Evolutionary conservation across 2,888 invertebrate species (phyloP).

Genomic region (Andricus curvator): DNA sequence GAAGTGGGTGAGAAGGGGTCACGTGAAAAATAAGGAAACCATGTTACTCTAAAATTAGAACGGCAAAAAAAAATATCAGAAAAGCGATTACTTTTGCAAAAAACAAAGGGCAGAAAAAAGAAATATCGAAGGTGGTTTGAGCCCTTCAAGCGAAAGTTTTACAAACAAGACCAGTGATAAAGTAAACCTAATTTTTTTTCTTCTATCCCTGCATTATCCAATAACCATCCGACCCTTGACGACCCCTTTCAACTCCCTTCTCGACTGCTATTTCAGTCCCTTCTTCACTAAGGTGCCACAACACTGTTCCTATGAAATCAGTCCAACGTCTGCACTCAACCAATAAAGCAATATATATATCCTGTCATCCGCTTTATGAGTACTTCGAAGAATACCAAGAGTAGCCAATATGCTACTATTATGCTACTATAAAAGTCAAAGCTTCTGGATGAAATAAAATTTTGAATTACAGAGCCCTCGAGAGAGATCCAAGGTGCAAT

Average conservation of each 20-base stretch:
- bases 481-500: slow-evolving; percentile 34
- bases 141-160: not conserved
- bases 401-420: slow-evolving; percentile 52
- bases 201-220: slow-evolving; percentile 43
- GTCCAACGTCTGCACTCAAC: slow-evolving; percentile 18
- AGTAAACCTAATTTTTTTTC: not conserved
- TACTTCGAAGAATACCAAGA: slow-evolving; percentile 48
- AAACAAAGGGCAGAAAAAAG: not conserved
- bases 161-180: not conserved
- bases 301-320: slow-evolving; percentile 10
- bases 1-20: no score
- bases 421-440: slow-evolving; percentile 50
- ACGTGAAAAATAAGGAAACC: no score
- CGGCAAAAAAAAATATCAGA: not conserved
- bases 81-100: not conserved
- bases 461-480: slow-evolving; percentile 44
- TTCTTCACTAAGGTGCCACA: slow-evolving; percentile 42
- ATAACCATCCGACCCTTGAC: slow-evolving; percentile 44
- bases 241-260: slow-evolving; percentile 40
- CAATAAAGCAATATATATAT: slow-evolving; percentile 53
- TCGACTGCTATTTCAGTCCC: not conserved
- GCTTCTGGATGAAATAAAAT: slow-evolving; percentile 48
- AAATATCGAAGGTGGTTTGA: not conserved
- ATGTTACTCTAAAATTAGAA: not conserved
- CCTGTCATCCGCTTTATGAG: slow-evolving; percentile 39